Conservation (phyloP, 2,797 vertebrate species). For the Alosa sapidissima region DNA sequence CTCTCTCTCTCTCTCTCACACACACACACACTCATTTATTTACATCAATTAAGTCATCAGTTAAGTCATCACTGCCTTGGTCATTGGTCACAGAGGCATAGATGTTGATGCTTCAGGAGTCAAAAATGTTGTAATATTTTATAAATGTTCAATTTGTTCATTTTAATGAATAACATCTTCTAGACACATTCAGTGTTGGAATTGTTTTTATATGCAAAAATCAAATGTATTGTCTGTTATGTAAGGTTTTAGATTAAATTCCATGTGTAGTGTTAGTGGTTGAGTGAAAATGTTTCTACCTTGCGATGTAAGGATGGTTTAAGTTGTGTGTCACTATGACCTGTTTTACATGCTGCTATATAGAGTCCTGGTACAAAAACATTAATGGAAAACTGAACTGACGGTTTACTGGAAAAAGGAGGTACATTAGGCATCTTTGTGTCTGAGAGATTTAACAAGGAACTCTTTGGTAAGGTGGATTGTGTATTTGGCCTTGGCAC, state of each 20-base stretch:
- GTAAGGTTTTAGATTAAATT: background rate
- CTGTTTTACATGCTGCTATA: too few species aligned
- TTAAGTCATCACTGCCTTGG: background rate
- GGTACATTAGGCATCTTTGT: background rate
- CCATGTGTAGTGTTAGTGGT: background rate
- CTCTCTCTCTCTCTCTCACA: background rate
- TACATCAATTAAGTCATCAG: conserved; percentile 9
- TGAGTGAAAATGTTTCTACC: too few species aligned
- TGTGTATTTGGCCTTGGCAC: background rate
- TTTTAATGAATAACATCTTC: background rate
- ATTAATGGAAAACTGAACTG: background rate
- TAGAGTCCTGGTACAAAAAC: background rate
- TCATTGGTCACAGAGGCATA: background rate
- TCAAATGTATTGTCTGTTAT: background rate
- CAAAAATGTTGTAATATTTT: background rate
- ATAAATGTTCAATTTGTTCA: background rate
- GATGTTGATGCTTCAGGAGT: background rate
- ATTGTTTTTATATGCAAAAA: too few species aligned
- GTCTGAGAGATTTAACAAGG: background rate
- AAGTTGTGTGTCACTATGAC: background rate
- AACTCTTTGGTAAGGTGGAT: background rate
- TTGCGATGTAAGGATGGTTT: background rate
- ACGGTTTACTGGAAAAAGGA: background rate
- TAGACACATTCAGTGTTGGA: background rate
- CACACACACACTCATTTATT: background rate